These are phyloP conservation scores for Kuschelorhynchus macadamiae DNA, from an alignment of 2,888 invertebrate genomes.

Conservation along the genomic window DNA sequence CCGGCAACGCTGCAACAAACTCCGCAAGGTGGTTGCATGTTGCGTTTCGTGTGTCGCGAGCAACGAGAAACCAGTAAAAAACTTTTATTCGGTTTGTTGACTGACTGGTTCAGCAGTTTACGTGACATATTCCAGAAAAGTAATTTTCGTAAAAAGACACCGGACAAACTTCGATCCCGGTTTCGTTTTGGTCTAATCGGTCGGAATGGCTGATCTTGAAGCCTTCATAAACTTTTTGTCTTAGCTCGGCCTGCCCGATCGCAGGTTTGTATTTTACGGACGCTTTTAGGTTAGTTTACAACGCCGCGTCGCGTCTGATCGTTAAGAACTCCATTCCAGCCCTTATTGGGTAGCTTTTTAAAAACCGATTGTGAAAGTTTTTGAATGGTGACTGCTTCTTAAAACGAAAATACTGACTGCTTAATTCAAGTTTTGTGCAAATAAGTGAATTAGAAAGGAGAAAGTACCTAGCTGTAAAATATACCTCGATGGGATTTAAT, in stretches of 20 bases:
- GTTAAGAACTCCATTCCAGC: slow-evolving; percentile 20
- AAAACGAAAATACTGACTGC: too few relatives aligned
- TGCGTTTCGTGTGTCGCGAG: slow-evolving; percentile 38
- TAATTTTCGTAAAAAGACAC: slow-evolving; percentile 16
- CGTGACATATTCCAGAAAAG: slow-evolving; percentile 15
- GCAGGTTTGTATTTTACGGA: slow-evolving; percentile 16
- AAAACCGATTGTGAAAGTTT: slow-evolving; percentile 14
- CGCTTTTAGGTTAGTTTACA: slow-evolving; percentile 34
- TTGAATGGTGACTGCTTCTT: not conserved
- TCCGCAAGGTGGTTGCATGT: slow-evolving; percentile 46
- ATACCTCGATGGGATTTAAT: too few relatives aligned
- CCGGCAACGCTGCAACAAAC: slow-evolving; percentile 26
- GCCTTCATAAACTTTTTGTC: slow-evolving; percentile 15
- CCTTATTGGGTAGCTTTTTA: not conserved
- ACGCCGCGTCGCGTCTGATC: slow-evolving; percentile 36
- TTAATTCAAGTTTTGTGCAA: too few relatives aligned
- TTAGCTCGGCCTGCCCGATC: slow-evolving; percentile 20
- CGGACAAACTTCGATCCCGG: slow-evolving; percentile 15
- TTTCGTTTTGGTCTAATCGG: slow-evolving; percentile 16
- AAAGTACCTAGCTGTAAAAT: too few relatives aligned
- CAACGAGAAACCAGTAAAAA: slow-evolving; percentile 22
- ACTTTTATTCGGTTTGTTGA: slow-evolving; percentile 37
- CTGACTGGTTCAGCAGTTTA: slow-evolving; percentile 29
- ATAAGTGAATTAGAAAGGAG: too few relatives aligned
- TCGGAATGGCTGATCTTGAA: slow-evolving; percentile 22